These are phyloP conservation scores for Eupithecia pulchellata DNA, from an alignment of 2,888 invertebrate species.

Conservation along the genomic window DNA sequence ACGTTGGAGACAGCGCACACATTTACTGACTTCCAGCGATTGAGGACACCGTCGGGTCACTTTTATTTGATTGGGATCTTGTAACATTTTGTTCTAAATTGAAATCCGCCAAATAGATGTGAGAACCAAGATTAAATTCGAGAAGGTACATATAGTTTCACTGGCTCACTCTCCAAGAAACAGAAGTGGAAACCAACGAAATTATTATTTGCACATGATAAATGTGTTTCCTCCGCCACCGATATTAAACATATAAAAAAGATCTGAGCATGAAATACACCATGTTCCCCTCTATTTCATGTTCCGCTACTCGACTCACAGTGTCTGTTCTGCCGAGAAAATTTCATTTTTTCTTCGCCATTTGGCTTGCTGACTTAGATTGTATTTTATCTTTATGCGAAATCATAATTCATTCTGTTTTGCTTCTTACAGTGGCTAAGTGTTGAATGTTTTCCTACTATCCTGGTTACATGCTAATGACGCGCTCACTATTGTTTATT, in stretches of 20 bases:
- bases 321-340: constrained; percentile 71
- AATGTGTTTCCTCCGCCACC: constrained; percentile 30
- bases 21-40: constrained; percentile 48
- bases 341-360: constrained; percentile 79
- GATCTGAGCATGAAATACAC: constrained; percentile 45
- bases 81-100: constrained; percentile 17
- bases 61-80: constrained; percentile 39
- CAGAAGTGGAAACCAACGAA: constrained; percentile 20
- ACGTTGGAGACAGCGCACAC: constrained; percentile 57
- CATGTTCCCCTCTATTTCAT: constrained; percentile 64
- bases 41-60: constrained; percentile 37
- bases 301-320: constrained; percentile 60
- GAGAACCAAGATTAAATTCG: neutral
- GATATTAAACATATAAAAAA: constrained; percentile 37
- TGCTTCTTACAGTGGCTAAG: constrained; percentile 69
- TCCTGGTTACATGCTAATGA: constrained; percentile 71
- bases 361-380: constrained; percentile 80
- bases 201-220: constrained; percentile 30
- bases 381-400: constrained; percentile 84
- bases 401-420: constrained; percentile 83
- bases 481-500: constrained; percentile 71
- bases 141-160: no score
- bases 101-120: constrained; percentile 20
- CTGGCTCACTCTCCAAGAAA: constrained; percentile 6
- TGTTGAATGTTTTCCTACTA: constrained; percentile 74